Evolutionary conservation across 2,888 invertebrate genomes (phyloP).

Genomic region (Toxonevra muliebris): DNA sequence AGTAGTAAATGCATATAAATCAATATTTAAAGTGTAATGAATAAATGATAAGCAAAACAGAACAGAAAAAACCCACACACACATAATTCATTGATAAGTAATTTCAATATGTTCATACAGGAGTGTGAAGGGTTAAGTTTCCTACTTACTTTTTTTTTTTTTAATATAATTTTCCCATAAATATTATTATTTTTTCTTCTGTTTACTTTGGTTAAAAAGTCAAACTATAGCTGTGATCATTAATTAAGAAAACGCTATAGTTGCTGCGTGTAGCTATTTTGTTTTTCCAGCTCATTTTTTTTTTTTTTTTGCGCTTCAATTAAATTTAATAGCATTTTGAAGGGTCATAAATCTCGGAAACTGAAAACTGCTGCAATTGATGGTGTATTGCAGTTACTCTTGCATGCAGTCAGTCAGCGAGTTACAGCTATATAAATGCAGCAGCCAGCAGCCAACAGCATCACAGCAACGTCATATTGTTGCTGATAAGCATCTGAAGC

Average conservation of each 20-base stretch:
- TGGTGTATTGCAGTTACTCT: background rate
- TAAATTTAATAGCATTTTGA: constrained; percentile 61
- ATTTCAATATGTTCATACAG: no score
- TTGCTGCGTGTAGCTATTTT: no score
- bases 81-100: no score
- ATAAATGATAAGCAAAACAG: constrained; percentile 46
- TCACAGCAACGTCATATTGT: background rate
- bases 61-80: no score
- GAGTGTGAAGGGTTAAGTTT: no score
- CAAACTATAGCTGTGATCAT: no score
- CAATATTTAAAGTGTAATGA: constrained; percentile 43
- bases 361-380: constrained; percentile 11
- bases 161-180: no score
- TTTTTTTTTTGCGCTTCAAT: constrained; percentile 52
- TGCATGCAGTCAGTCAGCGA: background rate
- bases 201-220: no score
- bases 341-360: constrained; percentile 54
- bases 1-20: constrained; percentile 41
- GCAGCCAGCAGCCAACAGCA: constrained; percentile 11
- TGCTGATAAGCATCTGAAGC: constrained; percentile 28
- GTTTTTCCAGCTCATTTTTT: constrained; percentile 9
- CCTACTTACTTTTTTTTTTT: no score
- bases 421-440: background rate
- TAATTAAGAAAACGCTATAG: no score
- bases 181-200: no score